A percentile compares a stretch with the other conserved stretches of the same genome.
phyloP scores from a whole-genome alignment of 2,797 vertebrate genomes.

The Hephaestus fuliginosus region DNA sequence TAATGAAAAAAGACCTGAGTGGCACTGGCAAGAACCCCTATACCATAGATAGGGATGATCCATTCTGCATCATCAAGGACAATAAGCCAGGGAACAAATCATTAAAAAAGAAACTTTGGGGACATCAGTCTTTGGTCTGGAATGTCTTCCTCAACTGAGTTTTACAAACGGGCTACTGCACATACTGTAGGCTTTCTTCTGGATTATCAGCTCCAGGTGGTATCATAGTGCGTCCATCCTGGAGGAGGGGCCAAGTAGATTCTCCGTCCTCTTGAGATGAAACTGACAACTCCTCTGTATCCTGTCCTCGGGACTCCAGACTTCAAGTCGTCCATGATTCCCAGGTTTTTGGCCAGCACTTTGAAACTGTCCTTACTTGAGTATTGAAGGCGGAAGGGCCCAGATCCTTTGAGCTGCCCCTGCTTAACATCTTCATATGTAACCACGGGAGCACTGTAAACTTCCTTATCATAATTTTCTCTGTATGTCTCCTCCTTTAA shows the following conservation, averaged over 20 bases:
- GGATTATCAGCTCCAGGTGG: constrained; percentile 90
- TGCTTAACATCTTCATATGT: constrained; percentile 88
- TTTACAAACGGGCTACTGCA: constrained; percentile 26
- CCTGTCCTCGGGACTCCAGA: constrained; percentile 94
- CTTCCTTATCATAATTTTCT: constrained; percentile 81
- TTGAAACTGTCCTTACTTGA: constrained; percentile 92
- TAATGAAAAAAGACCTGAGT: constrained; percentile 76
- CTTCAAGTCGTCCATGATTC: constrained; percentile 96
- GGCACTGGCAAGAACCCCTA: constrained; percentile 57
- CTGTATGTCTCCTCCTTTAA: constrained; percentile 87
- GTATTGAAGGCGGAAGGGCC: constrained; percentile 91
- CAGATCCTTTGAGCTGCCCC: constrained; percentile 78
- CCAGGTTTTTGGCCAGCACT: constrained; percentile 90
- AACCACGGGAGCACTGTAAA: constrained; percentile 88
- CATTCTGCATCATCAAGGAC: constrained; percentile 30
- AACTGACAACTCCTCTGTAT: constrained; percentile 93
- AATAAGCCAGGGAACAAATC: constrained; percentile 28
- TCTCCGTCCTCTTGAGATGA: constrained; percentile 89
- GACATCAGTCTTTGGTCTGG: constrained; percentile 69
- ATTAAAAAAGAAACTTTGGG: constrained; percentile 23
- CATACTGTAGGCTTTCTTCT: neutral
- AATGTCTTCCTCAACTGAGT: constrained; percentile 32
- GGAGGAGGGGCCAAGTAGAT: constrained; percentile 91
- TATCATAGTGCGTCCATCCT: constrained; percentile 92
- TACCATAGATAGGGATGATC: constrained; percentile 41